phyloP scores from a whole-genome alignment of 2,797 vertebrate species.

The Sparus aurata region DNA sequence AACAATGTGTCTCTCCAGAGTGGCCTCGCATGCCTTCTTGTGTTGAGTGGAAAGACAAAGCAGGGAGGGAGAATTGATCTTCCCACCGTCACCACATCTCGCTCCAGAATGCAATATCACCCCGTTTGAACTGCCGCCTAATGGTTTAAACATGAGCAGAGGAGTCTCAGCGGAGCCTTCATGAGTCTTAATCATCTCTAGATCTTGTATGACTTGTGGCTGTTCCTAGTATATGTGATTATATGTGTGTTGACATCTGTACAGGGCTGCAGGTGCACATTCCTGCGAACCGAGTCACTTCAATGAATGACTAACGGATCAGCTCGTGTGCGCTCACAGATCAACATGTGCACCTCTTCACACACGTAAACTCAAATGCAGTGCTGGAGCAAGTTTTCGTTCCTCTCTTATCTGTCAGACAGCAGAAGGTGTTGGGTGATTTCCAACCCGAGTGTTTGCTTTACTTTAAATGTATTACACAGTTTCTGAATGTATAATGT shows the following conservation, averaged over 20 bases:
- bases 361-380: background rate
- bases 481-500: background rate
- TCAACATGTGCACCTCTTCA: conserved; percentile 7
- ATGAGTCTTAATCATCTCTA: conserved; percentile 6
- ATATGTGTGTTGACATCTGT: conserved; percentile 41
- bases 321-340: background rate
- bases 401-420: conserved; percentile 1
- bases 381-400: background rate
- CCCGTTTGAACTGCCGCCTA: conserved; percentile 4
- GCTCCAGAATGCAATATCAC: conserved; percentile 22
- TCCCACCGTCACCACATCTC: conserved; percentile 5
- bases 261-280: conserved; percentile 56
- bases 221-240: conserved; percentile 28
- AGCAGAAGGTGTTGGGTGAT: background rate
- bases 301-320: conserved; percentile 40
- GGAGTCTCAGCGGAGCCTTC: conserved; percentile 17
- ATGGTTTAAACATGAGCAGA: conserved; percentile 29
- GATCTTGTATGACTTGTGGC: conserved; percentile 39
- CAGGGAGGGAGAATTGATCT: conserved; percentile 22
- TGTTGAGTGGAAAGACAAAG: conserved; percentile 48
- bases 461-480: background rate
- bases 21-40: conserved; percentile 45
- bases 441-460: background rate
- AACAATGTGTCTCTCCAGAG: conserved; percentile 40
- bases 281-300: conserved; percentile 38